Percentiles rank a stretch among this genome's conserved stretches.
Conservation (phyloP, 2,113 vertebrate species). For the Prionailurus viverrinus region DNA sequence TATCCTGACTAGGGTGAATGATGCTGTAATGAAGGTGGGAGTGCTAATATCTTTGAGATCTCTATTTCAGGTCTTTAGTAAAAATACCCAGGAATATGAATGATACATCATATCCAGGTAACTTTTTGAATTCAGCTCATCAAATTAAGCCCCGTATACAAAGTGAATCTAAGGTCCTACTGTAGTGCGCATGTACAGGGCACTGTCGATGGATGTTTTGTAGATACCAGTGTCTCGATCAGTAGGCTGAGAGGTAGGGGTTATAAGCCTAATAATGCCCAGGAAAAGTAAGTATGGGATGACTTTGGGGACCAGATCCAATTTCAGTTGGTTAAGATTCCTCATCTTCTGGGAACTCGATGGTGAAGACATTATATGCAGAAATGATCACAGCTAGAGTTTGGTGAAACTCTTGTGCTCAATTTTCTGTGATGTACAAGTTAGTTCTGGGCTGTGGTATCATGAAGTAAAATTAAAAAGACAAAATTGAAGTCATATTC, state of each 20-base stretch:
- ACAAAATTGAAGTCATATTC: not conserved
- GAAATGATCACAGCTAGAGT: not conserved
- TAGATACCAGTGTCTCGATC: not conserved
- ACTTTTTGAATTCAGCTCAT: not conserved
- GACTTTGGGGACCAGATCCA: not conserved
- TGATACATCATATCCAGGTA: not conserved
- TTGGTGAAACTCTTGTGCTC: not conserved
- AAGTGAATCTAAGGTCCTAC: not conserved
- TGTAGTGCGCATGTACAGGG: not conserved
- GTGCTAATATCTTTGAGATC: not conserved
- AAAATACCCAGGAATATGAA: not conserved
- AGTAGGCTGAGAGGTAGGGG: not conserved
- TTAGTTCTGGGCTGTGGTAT: slow-evolving; percentile 19
- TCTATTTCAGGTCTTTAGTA: not conserved
- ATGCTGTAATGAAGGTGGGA: not conserved
- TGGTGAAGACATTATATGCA: not conserved
- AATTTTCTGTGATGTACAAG: not conserved
- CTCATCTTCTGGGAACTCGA: not conserved
- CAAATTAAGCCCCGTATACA: not conserved
- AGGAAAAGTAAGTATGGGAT: not conserved
- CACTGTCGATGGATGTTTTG: not conserved
- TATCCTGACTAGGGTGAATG: not conserved
- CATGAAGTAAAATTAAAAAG: slow-evolving; percentile 45
- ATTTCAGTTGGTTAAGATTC: not conserved
- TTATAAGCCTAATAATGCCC: not conserved